Percentiles rank a stretch among this genome's conserved stretches.
These are phyloP conservation scores for Pitta sordida DNA, from an alignment of 2,113 vertebrate species.

Conservation along the genomic window DNA sequence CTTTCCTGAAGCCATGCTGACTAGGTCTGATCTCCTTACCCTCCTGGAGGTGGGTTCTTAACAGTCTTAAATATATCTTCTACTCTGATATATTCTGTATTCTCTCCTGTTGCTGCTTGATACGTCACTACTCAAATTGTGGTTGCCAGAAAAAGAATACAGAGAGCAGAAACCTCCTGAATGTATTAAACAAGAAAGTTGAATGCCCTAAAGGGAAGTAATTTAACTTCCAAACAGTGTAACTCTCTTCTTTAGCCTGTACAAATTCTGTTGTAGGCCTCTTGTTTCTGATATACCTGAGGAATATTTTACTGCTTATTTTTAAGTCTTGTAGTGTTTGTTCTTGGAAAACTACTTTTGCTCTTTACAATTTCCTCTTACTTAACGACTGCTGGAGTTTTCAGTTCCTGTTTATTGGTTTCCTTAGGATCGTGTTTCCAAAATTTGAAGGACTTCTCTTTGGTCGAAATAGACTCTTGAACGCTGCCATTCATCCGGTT, in stretches of 20 bases:
- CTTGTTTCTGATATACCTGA: constrained; percentile 16
- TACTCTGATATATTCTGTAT: not conserved
- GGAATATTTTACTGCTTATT: constrained; percentile 58
- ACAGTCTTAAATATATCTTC: not conserved
- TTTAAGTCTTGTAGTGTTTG: constrained; percentile 48
- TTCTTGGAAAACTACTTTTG: constrained; percentile 44
- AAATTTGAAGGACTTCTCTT: constrained; percentile 56
- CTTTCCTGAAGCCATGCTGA: too few species aligned
- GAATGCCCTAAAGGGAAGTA: not conserved
- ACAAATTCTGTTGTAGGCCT: not conserved
- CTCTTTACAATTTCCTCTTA: constrained; percentile 63
- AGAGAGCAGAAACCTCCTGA: not conserved
- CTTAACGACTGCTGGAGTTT: constrained; percentile 52
- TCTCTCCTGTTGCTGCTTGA: not conserved
- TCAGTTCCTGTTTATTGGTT: constrained; percentile 66
- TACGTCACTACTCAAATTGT: not conserved
- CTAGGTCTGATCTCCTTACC: too few species aligned
- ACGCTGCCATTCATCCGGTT: constrained; percentile 43
- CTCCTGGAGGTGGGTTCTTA: too few species aligned
- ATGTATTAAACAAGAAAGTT: not conserved
- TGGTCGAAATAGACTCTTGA: constrained; percentile 49
- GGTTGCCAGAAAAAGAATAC: not conserved
- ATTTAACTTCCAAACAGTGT: not conserved
- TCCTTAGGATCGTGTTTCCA: constrained; percentile 57
- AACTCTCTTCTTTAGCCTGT: not conserved